Percentiles rank a stretch among this genome's conserved stretches.
These are phyloP conservation scores for Drosophila macrospina DNA, from an alignment of 2,888 invertebrate genomes.

Conservation along the genomic window DNA sequence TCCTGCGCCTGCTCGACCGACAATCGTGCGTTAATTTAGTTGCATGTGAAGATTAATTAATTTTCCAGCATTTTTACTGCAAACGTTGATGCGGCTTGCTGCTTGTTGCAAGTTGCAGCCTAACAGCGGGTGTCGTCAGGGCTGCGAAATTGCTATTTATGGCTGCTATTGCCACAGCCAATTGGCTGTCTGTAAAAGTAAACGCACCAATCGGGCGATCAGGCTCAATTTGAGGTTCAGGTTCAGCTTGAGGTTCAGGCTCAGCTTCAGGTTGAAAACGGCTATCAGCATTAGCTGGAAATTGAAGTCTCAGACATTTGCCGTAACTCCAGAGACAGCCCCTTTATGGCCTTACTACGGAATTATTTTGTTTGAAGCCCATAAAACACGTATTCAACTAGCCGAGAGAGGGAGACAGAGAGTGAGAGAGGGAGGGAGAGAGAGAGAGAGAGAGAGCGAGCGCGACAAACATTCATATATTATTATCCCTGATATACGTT, in stretches of 20 bases:
- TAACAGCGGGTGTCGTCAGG: constrained; percentile 78
- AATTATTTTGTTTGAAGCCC: constrained; percentile 57
- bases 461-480: background rate
- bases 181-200: constrained; percentile 44
- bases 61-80: constrained; percentile 75
- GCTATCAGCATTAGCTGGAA: constrained; percentile 35
- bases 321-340: constrained; percentile 35
- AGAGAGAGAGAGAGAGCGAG: too few relatives aligned
- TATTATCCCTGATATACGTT: constrained; percentile 1
- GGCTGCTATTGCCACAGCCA: constrained; percentile 55
- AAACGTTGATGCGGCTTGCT: constrained; percentile 18
- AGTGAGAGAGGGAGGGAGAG: too few relatives aligned
- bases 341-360: constrained; percentile 51
- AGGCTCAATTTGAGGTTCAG: constrained; percentile 1
- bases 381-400: constrained; percentile 50
- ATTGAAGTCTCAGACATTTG: constrained; percentile 35
- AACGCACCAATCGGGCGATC: constrained; percentile 29
- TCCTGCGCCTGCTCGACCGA: constrained; percentile 47
- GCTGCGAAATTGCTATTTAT: constrained; percentile 67
- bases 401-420: background rate
- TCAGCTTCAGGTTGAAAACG: constrained; percentile 4
- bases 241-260: background rate
- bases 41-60: constrained; percentile 82
- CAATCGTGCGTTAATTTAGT: constrained; percentile 82
- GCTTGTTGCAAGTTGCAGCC: constrained; percentile 14